Evolutionary conservation across 2,888 invertebrate genomes (phyloP), one percentile per base, ranked within the genome.

Genomic region (Erebia ligea): DNA sequence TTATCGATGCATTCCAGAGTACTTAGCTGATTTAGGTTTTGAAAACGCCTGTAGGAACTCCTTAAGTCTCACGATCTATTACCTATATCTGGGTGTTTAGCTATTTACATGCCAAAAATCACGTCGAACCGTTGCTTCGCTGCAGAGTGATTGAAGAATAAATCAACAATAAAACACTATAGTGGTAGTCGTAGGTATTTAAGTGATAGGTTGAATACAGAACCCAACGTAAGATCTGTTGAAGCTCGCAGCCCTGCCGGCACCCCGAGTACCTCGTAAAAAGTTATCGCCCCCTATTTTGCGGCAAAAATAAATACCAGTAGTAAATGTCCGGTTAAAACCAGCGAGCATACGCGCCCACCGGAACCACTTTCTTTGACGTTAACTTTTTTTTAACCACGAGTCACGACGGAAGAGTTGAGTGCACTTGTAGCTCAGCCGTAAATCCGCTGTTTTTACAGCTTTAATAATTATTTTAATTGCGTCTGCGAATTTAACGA

Each of bases 241-340:
- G 25, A 19, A 34, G 40, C 40, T 62, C 73, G 66, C 78, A 83
- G 67, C 82, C 81, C 80, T 82, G 74, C 74, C 68, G 56, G 61
- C 63, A 69, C 66, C 66, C 69, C 67, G 58, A 70, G 74, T 71
- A 58, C 56, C 69, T 81, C 82, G 78, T 86, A 83, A 87, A 87
- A 83, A 79, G 77, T 81, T 81, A 85, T 83, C 75, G 80, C 77
- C 73, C 76, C 80, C 81, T 83, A 84, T 82, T 83, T 80, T 78
- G 79, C 78, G 78, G 78, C 79, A 81, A 84, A 85, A 87, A 88
- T 87, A 86, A 87, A 89, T 86, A 87, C 81, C 82, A 83, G 80
- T 81, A 76, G 80, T 84, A 84, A 86, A 87, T 82, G 83, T 81
- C 80, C 81, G 78, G 79, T 84, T 81, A 81, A 82, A 80, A 80